Percentiles rank a stretch among this genome's conserved stretches.
Conservation (phyloP, 2,888 invertebrate species). For the Caradrina clavipalpis region DNA sequence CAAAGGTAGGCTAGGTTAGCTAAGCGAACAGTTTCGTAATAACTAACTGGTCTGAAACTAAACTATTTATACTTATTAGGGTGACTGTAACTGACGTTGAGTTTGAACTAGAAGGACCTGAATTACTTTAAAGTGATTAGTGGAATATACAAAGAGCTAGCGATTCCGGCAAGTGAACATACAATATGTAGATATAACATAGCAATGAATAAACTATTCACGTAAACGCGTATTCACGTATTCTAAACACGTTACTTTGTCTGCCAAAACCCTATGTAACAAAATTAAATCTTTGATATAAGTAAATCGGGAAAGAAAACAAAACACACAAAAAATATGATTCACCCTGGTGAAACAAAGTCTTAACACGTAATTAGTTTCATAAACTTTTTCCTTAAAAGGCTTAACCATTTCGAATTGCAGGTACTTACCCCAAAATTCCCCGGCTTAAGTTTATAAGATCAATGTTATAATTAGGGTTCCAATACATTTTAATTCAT, state of each 20-base stretch:
- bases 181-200: not conserved
- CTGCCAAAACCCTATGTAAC: not conserved
- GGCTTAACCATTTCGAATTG: not conserved
- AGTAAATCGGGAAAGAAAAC: conserved; percentile 1
- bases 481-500: not conserved
- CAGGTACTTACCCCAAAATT: conserved; percentile 1
- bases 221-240: not conserved
- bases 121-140: not conserved
- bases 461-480: not conserved
- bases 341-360: conserved; percentile 22
- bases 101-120: not conserved
- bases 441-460: not conserved
- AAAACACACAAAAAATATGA: conserved; percentile 19
- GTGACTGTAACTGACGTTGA: not conserved
- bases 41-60: conserved; percentile 34
- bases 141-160: too few relatives aligned
- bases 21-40: conserved; percentile 51
- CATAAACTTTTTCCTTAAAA: conserved; percentile 26
- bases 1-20: conserved; percentile 45
- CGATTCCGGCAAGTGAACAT: too few relatives aligned
- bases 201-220: not conserved
- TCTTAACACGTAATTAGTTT: conserved; percentile 3
- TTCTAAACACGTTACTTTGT: not conserved
- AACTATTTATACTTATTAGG: conserved; percentile 26
- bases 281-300: not conserved